These are phyloP conservation scores for Cisticola juncidis DNA, from an alignment of 2,113 vertebrate species.

Conservation along the genomic window DNA sequence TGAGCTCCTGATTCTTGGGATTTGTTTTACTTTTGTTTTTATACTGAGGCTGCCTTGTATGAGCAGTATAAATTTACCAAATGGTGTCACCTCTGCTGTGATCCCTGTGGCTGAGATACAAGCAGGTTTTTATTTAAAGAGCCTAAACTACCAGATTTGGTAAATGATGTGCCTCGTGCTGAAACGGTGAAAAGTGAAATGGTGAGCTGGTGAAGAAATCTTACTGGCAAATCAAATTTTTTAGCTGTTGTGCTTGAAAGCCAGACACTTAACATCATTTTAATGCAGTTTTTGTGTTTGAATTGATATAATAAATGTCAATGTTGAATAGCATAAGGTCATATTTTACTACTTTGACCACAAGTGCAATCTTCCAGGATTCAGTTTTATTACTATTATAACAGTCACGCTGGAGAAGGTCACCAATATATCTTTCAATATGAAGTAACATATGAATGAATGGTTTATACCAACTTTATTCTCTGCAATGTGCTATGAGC, in stretches of 20 bases:
- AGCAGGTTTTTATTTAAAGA: background rate
- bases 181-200: background rate
- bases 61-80: background rate
- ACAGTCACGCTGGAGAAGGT: constrained; percentile 77
- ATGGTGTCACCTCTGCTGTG: background rate
- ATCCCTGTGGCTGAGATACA: background rate
- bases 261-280: constrained; percentile 67
- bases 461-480: constrained; percentile 70
- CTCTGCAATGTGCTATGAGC: constrained; percentile 43
- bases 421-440: constrained; percentile 77
- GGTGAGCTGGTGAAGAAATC: background rate
- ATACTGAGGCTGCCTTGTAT: background rate
- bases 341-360: constrained; percentile 81
- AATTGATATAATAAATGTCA: constrained; percentile 82
- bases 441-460: constrained; percentile 70
- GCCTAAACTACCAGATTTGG: background rate
- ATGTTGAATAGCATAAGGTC: constrained; percentile 78
- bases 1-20: background rate
- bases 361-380: constrained; percentile 77
- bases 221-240: constrained; percentile 30
- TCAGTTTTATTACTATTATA: constrained; percentile 79
- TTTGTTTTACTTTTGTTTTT: background rate
- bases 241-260: constrained; percentile 52
- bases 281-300: constrained; percentile 75
- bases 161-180: background rate